A percentile compares a stretch with the other conserved stretches of the same genome.
Conservation (phyloP, 1,140 invertebrate genomes). For the Zaprionus ghesquierei region DNA sequence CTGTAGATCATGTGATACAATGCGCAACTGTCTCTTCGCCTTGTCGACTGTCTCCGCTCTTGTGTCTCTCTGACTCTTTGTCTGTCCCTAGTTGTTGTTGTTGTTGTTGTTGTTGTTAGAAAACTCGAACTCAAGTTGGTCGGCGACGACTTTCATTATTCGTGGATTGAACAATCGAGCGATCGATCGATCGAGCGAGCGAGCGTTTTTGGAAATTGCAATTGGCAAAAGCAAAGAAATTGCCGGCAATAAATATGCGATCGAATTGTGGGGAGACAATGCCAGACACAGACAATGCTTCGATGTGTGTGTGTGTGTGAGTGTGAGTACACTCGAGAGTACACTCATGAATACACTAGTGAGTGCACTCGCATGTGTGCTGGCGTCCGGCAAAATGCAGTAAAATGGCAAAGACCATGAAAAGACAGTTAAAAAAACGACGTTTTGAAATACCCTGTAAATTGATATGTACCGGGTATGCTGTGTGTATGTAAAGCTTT, state of each 20-base stretch:
- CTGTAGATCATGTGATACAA: slow-evolving; percentile 18
- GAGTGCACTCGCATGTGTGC: neutral
- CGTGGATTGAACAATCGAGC: slow-evolving; percentile 54
- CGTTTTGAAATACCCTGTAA: neutral
- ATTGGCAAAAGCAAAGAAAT: slow-evolving; percentile 47
- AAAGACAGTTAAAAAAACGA: neutral
- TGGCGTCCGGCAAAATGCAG: slow-evolving; percentile 13
- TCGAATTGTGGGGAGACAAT: neutral
- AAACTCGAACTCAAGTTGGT: slow-evolving; percentile 39
- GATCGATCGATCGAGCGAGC: slow-evolving; percentile 1
- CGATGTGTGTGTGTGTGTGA: neutral
- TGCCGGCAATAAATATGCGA: slow-evolving; percentile 36
- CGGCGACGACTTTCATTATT: slow-evolving; percentile 64
- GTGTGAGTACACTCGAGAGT: slow-evolving; percentile 1
- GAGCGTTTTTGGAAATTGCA: slow-evolving; percentile 37
- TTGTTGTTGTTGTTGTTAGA: slow-evolving; percentile 32
- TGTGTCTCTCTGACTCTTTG: neutral
- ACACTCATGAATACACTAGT: slow-evolving; percentile 7
- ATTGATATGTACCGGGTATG: neutral
- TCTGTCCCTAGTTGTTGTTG: slow-evolving; percentile 9
- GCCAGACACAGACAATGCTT: neutral
- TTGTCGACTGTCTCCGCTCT: neutral
- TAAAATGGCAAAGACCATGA: slow-evolving; percentile 43
- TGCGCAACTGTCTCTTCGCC: neutral
- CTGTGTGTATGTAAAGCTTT: neutral